Evolutionary conservation across 2,113 vertebrate genomes (phyloP), one percentile per base, ranked within the genome.

Genomic region (Pachyramphus minor): DNA sequence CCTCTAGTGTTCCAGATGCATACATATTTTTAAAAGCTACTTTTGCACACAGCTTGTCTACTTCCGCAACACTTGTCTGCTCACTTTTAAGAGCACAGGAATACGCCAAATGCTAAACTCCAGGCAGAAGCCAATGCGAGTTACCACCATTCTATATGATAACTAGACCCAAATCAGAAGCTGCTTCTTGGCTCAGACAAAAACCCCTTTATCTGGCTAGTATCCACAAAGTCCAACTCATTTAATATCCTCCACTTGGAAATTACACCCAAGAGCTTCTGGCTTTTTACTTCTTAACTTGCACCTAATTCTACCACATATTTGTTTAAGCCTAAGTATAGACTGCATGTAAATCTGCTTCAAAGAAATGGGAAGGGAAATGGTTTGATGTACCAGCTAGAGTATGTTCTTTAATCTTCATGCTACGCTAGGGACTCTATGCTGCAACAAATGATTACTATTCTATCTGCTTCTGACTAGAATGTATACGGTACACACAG

Each of bases 281-380:
- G 59, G 56, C 68, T 87, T 91, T 92, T 89, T 90, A 90, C 56
- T 64, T 91, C 81, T 93, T 84, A 53, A 93, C 87, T 78, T 87
- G 52, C 41, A 91, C 86, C 80, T 90, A 86, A 52, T 75, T 94
- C 39, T 20, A 94, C 53, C 37, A 59, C 14, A 27, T 68, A 92
- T 95, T 95, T 96, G 80, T 72, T 95, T 92, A 93, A 92, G 80
- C 66, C 35, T 44, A 93, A 90, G 30, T 21, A 23, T 31, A 92
- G 69, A 82, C 83, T 84, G 62, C 69, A 89, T 75, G 83, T 91
- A 95, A 95, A 90, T 87, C 80, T 1, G 44, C 80, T 95, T 97
- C 93, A 97, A 96, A 96, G 89, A 92, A 89, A 60, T 30, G 20
- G 56, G 55, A 96, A 93, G 58, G 82, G 78, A 94, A 97, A 89